A percentile compares a stretch with the other conserved stretches of the same genome.
These are phyloP conservation scores for Drosophila sp. DNA, from an alignment of 1,140 invertebrate species.

Conservation along the genomic window DNA sequence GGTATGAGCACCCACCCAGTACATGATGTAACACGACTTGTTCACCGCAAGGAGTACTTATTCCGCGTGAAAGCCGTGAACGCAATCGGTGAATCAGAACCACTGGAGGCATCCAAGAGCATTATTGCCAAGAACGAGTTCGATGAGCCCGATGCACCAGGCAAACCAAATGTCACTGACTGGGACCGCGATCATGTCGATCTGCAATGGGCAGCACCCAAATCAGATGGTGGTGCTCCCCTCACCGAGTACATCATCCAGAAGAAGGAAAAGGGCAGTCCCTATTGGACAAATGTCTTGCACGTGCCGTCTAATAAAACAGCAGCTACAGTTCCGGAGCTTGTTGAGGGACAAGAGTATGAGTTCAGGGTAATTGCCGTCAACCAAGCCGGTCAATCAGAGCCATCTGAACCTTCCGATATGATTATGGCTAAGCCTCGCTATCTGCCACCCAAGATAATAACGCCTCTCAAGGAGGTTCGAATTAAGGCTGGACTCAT, in stretches of 20 bases:
- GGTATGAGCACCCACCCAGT: constrained; percentile 93
- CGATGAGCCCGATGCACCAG: constrained; percentile 95
- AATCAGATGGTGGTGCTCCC: constrained; percentile 94
- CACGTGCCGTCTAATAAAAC: constrained; percentile 92
- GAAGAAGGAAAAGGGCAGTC: constrained; percentile 97
- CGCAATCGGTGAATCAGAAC: constrained; percentile 96
- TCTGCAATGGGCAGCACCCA: constrained; percentile 93
- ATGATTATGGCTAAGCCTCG: constrained; percentile 93
- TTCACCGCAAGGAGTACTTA: constrained; percentile 96
- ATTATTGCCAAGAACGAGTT: constrained; percentile 97
- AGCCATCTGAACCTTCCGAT: constrained; percentile 96
- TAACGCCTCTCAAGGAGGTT: constrained; percentile 93
- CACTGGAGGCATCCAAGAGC: constrained; percentile 91
- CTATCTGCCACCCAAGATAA: constrained; percentile 95
- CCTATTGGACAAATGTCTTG: constrained; percentile 94
- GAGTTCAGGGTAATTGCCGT: constrained; percentile 98
- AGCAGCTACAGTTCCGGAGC: constrained; percentile 91
- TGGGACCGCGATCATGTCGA: constrained; percentile 97
- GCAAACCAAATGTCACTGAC: constrained; percentile 93
- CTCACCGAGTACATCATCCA: constrained; percentile 97
- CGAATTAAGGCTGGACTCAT: constrained; percentile 96
- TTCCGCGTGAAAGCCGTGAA: constrained; percentile 97
- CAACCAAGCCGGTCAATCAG: constrained; percentile 97
- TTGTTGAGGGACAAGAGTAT: constrained; percentile 97
- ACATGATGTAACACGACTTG: constrained; percentile 92